Evolutionary conservation across 2,797 vertebrate genomes (phyloP).

Genomic region (Eulemur albifrons): DNA sequence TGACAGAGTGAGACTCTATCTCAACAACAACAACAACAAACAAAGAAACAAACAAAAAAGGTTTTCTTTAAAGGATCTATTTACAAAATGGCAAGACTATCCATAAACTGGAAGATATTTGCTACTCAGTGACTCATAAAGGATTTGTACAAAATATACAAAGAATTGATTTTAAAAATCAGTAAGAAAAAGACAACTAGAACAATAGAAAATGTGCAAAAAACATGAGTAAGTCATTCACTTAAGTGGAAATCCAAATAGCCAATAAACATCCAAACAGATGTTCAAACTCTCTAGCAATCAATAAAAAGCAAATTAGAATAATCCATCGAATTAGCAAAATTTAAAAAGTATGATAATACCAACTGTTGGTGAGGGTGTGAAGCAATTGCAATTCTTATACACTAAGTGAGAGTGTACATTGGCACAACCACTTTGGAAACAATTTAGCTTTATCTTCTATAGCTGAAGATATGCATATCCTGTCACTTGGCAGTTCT

Average conservation of each 20-base stretch:
- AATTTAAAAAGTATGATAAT: neutral
- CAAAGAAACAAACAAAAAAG: no score
- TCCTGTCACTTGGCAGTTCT: neutral
- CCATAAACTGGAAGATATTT: neutral
- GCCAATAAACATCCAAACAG: neutral
- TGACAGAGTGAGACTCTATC: no score
- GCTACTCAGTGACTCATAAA: neutral
- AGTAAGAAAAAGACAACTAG: neutral
- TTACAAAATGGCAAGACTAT: neutral
- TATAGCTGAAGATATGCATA: neutral
- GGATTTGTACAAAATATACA: neutral
- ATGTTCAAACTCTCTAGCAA: neutral
- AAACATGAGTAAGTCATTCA: neutral
- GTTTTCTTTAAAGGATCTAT: neutral
- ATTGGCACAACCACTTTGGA: neutral
- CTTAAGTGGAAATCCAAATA: slow-evolving; percentile 23
- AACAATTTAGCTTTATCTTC: neutral
- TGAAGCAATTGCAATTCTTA: neutral
- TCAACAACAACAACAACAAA: no score
- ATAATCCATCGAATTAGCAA: neutral
- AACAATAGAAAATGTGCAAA: neutral
- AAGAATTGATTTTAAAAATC: slow-evolving; percentile 10
- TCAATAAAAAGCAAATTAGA: slow-evolving; percentile 17
- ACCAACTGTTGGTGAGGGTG: neutral
- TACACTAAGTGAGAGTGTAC: neutral